Base-by-base conservation (phyloP, 2,888 invertebrate species). In the Mesorhabditis belari region DNA sequence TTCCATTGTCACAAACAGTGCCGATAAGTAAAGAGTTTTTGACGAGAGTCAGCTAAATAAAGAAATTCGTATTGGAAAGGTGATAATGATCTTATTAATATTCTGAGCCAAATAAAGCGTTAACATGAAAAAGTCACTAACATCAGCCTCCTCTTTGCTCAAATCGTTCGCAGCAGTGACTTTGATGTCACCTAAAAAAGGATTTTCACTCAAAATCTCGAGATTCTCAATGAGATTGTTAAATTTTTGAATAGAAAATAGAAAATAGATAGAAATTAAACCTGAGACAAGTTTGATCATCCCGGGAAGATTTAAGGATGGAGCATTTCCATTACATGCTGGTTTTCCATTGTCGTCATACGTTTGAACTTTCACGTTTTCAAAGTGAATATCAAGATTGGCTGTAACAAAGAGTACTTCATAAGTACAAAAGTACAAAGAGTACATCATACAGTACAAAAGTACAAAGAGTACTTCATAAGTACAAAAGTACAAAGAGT, bases 1-100 rank as follows among this genome's bases (percentile, higher is more conserved):
- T 66, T 19, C 67, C 67, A 52, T 67, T 54, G 5, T 70, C 52
- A 54, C 67, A 67, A 24, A 69, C 65, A 1, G 35, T 63, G 17
- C 65, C 65, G 49, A 64, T 35, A 25, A 64, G 51, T 6, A 26
- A 55, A 2, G 64, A 64, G 44, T 64, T 35, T 49, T 64, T 64
- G 19, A 49, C 19, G 49, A 64, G 44, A 26, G 65, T 66, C 17
- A 62, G 51, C 50, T 26, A 50, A 12, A 35, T 64, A 44, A 25
- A 25, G 50, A 50, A 50, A n/a, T n/a, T n/a, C n/a, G n/a, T n/a
- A n/a, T n/a, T n/a, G n/a, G n/a, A n/a, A n/a, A n/a, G n/a, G n/a
- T n/a, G n/a, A n/a, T n/a, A n/a, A n/a, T n/a, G n/a, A n/a, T n/a
- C 9, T 12, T 12, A 35, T 35, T 12, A 12, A 35, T 35, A 35